Conservation (phyloP, 2,888 invertebrate genomes). For the Synanthedon tipuliformis region DNA sequence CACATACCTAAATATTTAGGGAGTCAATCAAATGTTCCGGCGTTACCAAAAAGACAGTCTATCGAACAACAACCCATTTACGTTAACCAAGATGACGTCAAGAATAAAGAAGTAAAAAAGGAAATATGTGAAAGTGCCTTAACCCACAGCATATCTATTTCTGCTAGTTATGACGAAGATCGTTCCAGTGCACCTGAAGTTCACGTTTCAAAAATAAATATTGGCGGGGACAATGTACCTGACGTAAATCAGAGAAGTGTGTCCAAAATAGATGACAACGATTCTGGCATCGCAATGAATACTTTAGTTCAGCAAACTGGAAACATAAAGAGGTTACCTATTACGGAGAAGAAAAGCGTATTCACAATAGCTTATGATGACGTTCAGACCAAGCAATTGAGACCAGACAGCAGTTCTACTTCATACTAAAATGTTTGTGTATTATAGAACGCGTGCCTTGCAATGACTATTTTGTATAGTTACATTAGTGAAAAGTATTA, state of each 20-base stretch:
- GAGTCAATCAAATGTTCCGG: slow-evolving; percentile 60
- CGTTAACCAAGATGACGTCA: slow-evolving; percentile 58
- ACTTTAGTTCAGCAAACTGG: slow-evolving; percentile 64
- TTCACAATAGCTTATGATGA: slow-evolving; percentile 94
- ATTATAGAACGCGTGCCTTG: slow-evolving; percentile 37
- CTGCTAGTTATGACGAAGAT: slow-evolving; percentile 50
- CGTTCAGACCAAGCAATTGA: slow-evolving; percentile 84
- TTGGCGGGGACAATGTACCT: slow-evolving; percentile 41
- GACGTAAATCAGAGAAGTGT: slow-evolving; percentile 29
- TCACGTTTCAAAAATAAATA: slow-evolving; percentile 68
- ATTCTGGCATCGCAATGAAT: slow-evolving; percentile 83
- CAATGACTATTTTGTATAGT: slow-evolving; percentile 3
- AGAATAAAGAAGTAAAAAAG: slow-evolving; percentile 30
- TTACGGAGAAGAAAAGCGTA: slow-evolving; percentile 90
- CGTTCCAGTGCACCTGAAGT: slow-evolving; percentile 56
- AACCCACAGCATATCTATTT: slow-evolving; percentile 58
- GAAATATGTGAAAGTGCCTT: slow-evolving; percentile 54
- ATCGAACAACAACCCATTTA: slow-evolving; percentile 58
- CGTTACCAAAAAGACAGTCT: slow-evolving; percentile 34
- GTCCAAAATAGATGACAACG: slow-evolving; percentile 74
- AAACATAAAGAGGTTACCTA: slow-evolving; percentile 73
- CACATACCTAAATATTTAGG: slow-evolving; percentile 74
- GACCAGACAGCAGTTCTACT: slow-evolving; percentile 84
- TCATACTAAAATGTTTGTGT: slow-evolving; percentile 50
- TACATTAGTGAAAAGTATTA: too few relatives aligned